phyloP scores from a whole-genome alignment of 2,113 vertebrate species.

The Prionailurus viverrinus region DNA sequence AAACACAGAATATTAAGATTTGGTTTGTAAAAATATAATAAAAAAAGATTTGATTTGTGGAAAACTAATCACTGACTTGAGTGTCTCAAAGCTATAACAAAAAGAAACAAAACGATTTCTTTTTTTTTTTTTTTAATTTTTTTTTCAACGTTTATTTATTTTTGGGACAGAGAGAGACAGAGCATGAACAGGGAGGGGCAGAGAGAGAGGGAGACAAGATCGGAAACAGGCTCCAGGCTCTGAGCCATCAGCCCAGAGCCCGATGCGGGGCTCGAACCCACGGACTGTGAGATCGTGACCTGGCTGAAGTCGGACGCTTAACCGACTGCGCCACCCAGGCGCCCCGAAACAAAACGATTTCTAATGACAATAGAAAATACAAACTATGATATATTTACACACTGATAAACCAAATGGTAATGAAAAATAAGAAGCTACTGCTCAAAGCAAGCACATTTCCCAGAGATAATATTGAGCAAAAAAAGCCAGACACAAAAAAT shows the following conservation, averaged over 20 bases:
- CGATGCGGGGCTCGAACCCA: no score
- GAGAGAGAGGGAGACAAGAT: no score
- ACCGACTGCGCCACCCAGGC: no score
- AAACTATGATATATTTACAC: background rate
- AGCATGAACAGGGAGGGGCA: no score
- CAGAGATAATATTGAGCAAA: background rate
- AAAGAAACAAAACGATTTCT: background rate
- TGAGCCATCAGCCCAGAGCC: no score
- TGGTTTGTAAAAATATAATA: background rate
- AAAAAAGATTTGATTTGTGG: background rate
- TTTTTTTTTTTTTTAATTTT: no score
- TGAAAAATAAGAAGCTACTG: background rate
- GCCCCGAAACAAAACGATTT: background rate
- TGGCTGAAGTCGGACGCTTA: no score
- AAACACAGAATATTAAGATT: background rate
- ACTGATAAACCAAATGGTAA: background rate
- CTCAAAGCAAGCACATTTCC: background rate
- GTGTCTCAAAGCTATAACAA: background rate
- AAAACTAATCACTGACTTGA: background rate
- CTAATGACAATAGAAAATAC: background rate
- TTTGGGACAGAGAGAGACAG: no score
- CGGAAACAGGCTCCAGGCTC: no score
- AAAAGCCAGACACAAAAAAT: background rate
- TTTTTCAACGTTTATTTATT: no score
- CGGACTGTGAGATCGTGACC: no score